Evolutionary conservation across 2,797 vertebrate genomes (phyloP).

Genomic region (Anas georgica): DNA sequence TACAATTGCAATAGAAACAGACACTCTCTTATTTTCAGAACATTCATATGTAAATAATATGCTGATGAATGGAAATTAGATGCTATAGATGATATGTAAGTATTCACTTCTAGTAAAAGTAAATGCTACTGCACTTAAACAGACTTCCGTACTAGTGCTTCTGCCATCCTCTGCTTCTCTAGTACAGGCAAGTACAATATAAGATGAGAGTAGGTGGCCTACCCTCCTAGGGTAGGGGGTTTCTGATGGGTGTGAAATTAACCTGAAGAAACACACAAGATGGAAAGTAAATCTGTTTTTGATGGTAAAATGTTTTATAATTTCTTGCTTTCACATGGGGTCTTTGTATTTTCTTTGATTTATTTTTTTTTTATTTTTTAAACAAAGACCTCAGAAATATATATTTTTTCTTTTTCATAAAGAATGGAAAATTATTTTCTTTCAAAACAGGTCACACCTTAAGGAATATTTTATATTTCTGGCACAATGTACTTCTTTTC

Average conservation of each 20-base stretch:
- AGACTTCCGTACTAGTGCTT: conserved; percentile 20
- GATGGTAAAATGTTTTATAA: not conserved
- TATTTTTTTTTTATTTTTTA: not conserved
- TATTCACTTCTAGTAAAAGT: conserved; percentile 65
- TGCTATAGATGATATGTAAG: conserved; percentile 72
- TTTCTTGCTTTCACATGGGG: not conserved
- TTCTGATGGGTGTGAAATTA: conserved; percentile 39
- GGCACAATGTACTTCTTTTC: not conserved
- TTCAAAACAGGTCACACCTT: conserved; percentile 43
- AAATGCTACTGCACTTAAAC: conserved; percentile 55
- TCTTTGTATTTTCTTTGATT: not conserved
- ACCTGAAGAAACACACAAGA: not conserved
- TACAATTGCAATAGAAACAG: conserved; percentile 71
- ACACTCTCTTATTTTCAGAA: conserved; percentile 69
- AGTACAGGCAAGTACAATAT: not conserved
- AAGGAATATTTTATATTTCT: conserved; percentile 33
- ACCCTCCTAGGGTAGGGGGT: not conserved
- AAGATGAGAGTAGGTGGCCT: not conserved
- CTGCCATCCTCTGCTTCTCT: not conserved
- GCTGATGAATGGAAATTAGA: conserved; percentile 82
- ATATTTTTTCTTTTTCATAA: not conserved
- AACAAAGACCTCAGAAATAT: not conserved
- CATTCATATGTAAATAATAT: conserved; percentile 82
- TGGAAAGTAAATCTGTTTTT: conserved; percentile 39
- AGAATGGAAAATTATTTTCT: conserved; percentile 35